These are phyloP conservation scores for Enteromius anoplus DNA, from an alignment of 2,797 vertebrate genomes.

Conservation along the genomic window DNA sequence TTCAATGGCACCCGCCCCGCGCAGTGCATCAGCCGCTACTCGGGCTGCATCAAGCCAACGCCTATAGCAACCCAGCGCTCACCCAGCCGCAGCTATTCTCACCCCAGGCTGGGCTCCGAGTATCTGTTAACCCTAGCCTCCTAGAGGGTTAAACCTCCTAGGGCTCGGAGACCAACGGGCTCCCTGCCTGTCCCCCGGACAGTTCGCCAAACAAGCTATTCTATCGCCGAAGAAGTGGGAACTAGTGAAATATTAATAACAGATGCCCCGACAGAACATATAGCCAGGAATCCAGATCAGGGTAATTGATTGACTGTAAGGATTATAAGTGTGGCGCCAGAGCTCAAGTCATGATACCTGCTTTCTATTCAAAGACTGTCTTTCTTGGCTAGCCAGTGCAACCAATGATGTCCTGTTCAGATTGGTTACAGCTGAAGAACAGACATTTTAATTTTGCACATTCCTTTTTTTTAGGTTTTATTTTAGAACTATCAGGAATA, in stretches of 20 bases:
- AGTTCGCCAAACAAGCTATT: too few relatives aligned
- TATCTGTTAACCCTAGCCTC: too few relatives aligned
- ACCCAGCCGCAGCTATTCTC: too few relatives aligned
- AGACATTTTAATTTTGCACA: background rate
- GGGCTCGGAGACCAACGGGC: too few relatives aligned
- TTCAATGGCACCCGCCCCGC: too few relatives aligned
- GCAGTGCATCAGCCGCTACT: too few relatives aligned
- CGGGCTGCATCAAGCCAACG: too few relatives aligned
- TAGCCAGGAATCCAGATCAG: slow-evolving; percentile 11
- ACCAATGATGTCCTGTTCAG: background rate
- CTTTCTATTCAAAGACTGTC: background rate
- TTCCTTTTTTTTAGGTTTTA: background rate
- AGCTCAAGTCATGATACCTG: background rate
- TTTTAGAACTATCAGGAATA: background rate
- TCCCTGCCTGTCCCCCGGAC: too few relatives aligned
- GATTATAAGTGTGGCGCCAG: slow-evolving; percentile 1
- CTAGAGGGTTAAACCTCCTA: too few relatives aligned
- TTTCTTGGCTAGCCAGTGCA: background rate
- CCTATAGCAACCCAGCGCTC: too few relatives aligned
- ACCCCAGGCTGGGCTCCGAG: too few relatives aligned
- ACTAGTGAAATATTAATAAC: background rate
- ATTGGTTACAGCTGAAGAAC: background rate
- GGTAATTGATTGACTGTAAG: slow-evolving; percentile 11
- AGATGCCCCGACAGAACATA: background rate
- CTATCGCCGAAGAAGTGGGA: too few relatives aligned